Percentiles rank a stretch among this genome's conserved stretches.
Evolutionary conservation across 2,113 vertebrate genomes (phyloP).

Genomic region (Typhlomys cinereus): DNA sequence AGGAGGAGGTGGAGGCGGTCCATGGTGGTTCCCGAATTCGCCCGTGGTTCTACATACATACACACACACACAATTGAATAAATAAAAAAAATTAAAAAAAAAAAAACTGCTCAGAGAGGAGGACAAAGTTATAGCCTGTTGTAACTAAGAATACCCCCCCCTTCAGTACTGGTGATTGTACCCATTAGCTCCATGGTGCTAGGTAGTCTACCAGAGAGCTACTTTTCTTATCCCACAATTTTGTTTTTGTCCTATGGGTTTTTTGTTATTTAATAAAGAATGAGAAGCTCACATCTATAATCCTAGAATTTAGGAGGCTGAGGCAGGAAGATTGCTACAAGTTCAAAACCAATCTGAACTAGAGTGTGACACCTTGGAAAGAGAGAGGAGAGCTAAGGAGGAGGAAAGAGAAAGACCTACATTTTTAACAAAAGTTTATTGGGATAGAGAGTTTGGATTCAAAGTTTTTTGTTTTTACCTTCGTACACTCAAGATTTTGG

Average conservation of each 20-base stretch:
- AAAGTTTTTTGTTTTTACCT: background rate
- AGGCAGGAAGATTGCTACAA: background rate
- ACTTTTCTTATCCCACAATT: background rate
- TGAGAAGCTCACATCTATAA: background rate
- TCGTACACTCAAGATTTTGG: background rate
- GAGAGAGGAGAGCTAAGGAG: background rate
- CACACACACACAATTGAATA: too few species aligned
- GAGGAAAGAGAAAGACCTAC: background rate
- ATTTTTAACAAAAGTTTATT: background rate
- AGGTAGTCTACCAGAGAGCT: background rate
- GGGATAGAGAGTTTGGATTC: background rate
- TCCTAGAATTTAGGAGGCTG: background rate
- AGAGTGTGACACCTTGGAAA: too few species aligned
- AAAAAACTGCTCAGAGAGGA: constrained; percentile 13
- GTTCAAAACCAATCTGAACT: background rate
- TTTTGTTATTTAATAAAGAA: constrained; percentile 27
- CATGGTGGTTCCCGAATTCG: too few species aligned
- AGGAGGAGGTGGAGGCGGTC: too few species aligned
- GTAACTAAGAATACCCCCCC: background rate
- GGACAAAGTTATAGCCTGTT: background rate
- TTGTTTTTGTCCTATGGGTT: background rate
- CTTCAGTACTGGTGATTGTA: background rate
- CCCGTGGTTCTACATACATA: too few species aligned
- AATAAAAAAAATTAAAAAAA: too few species aligned
- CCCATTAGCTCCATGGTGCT: background rate